Conservation (phyloP, 2,797 vertebrate species). For the Clarias platycephalus region DNA sequence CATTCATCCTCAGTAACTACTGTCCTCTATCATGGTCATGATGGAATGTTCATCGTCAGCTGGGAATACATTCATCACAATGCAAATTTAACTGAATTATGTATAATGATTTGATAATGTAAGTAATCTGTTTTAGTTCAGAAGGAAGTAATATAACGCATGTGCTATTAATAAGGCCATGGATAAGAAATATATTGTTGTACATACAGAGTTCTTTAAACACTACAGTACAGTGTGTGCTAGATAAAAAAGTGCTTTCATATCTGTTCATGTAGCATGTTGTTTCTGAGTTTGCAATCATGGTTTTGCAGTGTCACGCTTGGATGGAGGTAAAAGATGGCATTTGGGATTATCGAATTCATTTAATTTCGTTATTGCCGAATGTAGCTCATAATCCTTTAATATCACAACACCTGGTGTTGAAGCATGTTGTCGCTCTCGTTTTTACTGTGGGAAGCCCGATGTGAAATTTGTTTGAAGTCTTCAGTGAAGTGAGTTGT, state of each 20-base stretch:
- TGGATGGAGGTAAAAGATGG: slow-evolving; percentile 31
- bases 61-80: slow-evolving; percentile 3
- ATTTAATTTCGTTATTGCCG: slow-evolving; percentile 45
- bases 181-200: neutral
- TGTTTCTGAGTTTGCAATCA: slow-evolving; percentile 27
- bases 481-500: neutral
- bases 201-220: slow-evolving; percentile 11
- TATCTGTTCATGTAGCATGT: slow-evolving; percentile 10
- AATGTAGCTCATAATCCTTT: slow-evolving; percentile 39
- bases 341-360: slow-evolving; percentile 37
- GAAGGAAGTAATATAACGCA: slow-evolving; percentile 8
- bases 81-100: neutral
- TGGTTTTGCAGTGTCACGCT: slow-evolving; percentile 22
- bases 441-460: neutral
- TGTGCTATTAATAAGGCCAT: neutral
- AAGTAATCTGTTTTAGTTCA: slow-evolving; percentile 15
- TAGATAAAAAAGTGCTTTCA: slow-evolving; percentile 27
- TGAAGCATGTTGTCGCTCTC: slow-evolving; percentile 26
- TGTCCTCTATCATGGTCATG: neutral
- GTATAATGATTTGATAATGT: neutral
- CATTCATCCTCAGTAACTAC: neutral
- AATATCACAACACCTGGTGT: slow-evolving; percentile 46
- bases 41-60: neutral
- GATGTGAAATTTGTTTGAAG: neutral
- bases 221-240: neutral